Base-by-base conservation (phyloP, 1,140 invertebrate genomes). In the Aphaenogaster floridana region DNA sequence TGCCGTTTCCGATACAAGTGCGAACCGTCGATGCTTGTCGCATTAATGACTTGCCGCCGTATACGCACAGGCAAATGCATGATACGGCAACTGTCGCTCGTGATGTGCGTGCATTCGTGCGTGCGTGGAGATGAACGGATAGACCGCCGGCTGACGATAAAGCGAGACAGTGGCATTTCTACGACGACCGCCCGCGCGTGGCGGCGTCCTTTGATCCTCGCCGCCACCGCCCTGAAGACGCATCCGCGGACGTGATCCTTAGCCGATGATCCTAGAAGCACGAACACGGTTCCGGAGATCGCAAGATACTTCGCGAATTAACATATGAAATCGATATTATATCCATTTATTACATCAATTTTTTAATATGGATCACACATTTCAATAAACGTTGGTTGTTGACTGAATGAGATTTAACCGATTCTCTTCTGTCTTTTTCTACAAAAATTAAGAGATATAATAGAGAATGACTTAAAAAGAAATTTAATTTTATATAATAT, bases 161-260 rank as follows among this genome's bases (percentile, higher is more conserved):
- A 88, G 76, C 72, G 86, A 86, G 86, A 86, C 86, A 86, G 86
- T 88, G 72, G 88, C 91, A 92, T 93, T 93, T 93, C 91, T 90
- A 79, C 84, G 87, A 88, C 71, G 86, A 88, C 83, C 72, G 52
- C 42, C 77, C 59, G 45, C 72, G 88, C 80, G 90, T 92, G 90
- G 91, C 90, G 91, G 92, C 89, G 89, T 90, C 91, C 87, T 93
- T 93, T 93, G 92, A 93, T 93, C 86, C 78, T 78, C 63, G 59
- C 86, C 86, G 84, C 83, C 74, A 57, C 61, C 85, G 64, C 52
- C 64, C 61, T 77, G 57, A 54, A 74, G 79, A 77, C 68, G 59
- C 71, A 63, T 15, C 17, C 88, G 74, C 77, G 77, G 45, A 87
- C 61, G 64, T 77, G 34, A 59, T 54, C n/a, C 36, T 69, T 68